Base-by-base conservation (phyloP, 2,888 invertebrate genomes). In the Melipona beecheii region DNA sequence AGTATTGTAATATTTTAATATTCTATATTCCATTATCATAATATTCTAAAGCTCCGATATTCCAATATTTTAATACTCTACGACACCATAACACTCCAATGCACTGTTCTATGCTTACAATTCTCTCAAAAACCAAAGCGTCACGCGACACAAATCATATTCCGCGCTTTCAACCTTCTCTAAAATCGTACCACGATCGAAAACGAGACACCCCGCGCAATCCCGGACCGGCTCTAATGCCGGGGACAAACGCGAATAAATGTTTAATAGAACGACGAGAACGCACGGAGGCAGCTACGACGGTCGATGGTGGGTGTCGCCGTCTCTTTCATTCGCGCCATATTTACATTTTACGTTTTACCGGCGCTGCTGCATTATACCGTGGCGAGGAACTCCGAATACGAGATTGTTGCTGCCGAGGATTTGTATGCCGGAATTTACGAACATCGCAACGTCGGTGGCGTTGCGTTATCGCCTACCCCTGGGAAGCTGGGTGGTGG, bases 391-490 rank as follows among this genome's bases (percentile, higher is more conserved):
- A 73, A 78, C 73, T 60, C 69, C 52, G 79, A 64, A 73, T 52
- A 65, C 70, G 83, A 70, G 72, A 72, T 72, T 72, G 62, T 74
- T 50, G 15, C n/a, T 36, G 15, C n/a, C 50, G 70, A 50, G 84
- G 83, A 84, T 84, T 84, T 84, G 69, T 75, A 68, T 27, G 56
- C 58, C 6, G 64, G 73, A 81, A 82, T 81, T 75, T 58, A 66
- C 27, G 78, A 75, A 84, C 72, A 50, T 24, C 69, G 62, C 31
- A 4, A 31, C 31, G 31, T 31, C 31, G 31, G 31, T 31, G 31
- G 43, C 43, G 43, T 73, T 27, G 73, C 52, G 73, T 75, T 74
- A 80, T 82, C 80, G 81, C 66, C 64, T n/a, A n/a, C n/a, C 58
- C 50, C 31, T n/a, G 74, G 69, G 70, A 60, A 56, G 9, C 50